These are phyloP conservation scores for Actinernus sp. DNA, from an alignment of 92 coral and sea anemone species.

Conservation along the genomic window DNA sequence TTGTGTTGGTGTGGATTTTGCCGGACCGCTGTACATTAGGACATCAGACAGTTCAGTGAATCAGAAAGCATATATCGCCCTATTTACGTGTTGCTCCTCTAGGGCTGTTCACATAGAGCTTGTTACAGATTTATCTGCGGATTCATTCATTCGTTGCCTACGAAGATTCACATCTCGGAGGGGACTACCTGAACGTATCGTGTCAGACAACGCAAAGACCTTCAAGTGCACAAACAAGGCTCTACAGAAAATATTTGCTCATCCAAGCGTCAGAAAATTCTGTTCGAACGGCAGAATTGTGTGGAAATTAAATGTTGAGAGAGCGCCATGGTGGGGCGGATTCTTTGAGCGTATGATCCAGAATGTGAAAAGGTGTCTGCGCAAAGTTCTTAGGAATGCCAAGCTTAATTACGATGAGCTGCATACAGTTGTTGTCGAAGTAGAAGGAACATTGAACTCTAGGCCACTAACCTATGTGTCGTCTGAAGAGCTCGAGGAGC, in stretches of 20 bases:
- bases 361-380: constrained; percentile 52
- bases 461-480: constrained; percentile 60
- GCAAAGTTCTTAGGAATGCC: constrained; percentile 45
- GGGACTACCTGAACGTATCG: constrained; percentile 16
- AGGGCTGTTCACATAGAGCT: constrained; percentile 65
- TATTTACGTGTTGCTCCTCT: constrained; percentile 40
- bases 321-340: no score
- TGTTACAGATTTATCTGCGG: constrained; percentile 33
- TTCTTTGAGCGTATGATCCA: constrained; percentile 43
- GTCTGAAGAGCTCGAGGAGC: constrained; percentile 47
- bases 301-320: constrained; percentile 58
- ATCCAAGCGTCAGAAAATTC: constrained; percentile 48
- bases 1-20: no score
- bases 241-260: constrained; percentile 9
- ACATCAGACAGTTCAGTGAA: not conserved
- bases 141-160: constrained; percentile 37
- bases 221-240: constrained; percentile 35
- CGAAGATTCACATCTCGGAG: constrained; percentile 50
- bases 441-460: constrained; percentile 45
- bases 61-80: constrained; percentile 30
- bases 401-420: constrained; percentile 57
- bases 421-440: constrained; percentile 39
- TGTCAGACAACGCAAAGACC: constrained; percentile 60
- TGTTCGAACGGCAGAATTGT: constrained; percentile 60
- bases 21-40: constrained; percentile 46